Percentiles rank a stretch among this genome's conserved stretches.
Evolutionary conservation across 64 coral and sea anemone genomes (phyloP).

Genomic region (Catalaphyllia jardinei): DNA sequence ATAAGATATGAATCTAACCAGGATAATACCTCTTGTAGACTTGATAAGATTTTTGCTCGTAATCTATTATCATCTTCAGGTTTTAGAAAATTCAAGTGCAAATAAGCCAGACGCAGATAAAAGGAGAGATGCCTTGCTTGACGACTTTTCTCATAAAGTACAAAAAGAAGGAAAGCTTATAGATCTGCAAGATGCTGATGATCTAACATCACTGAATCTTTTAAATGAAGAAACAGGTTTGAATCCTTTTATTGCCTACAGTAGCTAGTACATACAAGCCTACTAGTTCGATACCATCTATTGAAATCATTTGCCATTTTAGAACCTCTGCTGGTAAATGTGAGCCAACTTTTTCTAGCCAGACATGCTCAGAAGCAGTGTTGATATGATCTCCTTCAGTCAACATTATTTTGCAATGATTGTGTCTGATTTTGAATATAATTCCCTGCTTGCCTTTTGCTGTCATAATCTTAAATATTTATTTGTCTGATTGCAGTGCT

Average conservation of each 20-base stretch:
- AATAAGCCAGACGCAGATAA: background rate
- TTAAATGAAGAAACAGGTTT: slow-evolving; percentile 87
- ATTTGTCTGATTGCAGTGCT: slow-evolving; percentile 46
- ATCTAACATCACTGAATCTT: slow-evolving; percentile 72
- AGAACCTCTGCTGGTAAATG: background rate
- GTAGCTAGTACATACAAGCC: background rate
- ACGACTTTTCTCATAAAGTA: background rate
- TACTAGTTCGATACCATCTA: background rate
- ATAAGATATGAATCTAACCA: too few relatives aligned
- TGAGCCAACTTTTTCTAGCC: background rate
- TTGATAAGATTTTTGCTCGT: background rate
- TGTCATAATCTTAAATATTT: background rate
- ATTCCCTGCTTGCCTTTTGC: too few relatives aligned
- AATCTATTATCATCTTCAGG: background rate
- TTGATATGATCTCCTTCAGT: too few relatives aligned
- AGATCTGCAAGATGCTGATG: background rate
- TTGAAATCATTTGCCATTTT: background rate
- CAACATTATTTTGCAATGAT: too few relatives aligned
- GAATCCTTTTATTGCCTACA: background rate
- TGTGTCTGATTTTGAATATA: too few relatives aligned
- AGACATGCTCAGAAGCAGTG: too few relatives aligned
- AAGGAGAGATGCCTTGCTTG: background rate
- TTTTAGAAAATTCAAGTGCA: slow-evolving; percentile 12
- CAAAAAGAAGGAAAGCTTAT: background rate
- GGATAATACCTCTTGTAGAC: too few relatives aligned